Conservation (phyloP, 2,113 vertebrate genomes). For the Podocnemis expansa region DNA sequence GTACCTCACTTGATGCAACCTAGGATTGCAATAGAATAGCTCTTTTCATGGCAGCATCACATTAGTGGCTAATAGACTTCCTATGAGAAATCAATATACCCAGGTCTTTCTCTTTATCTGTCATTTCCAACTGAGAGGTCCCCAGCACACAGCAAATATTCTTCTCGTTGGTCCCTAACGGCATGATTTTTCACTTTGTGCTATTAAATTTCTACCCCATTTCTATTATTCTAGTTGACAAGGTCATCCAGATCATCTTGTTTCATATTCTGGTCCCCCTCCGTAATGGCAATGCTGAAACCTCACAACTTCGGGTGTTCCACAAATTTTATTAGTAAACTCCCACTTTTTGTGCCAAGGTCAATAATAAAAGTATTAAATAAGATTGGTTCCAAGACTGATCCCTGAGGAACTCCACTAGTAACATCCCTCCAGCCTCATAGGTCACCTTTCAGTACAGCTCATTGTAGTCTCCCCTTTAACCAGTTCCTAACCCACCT, state of each 20-base stretch:
- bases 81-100: too few species aligned
- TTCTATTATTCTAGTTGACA: not conserved
- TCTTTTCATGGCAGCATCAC: too few species aligned
- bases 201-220: not conserved
- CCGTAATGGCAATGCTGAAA: not conserved
- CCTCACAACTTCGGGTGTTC: not conserved
- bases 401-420: not conserved
- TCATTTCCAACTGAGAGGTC: not conserved
- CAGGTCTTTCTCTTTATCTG: not conserved
- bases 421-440: not conserved
- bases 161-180: not conserved
- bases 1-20: too few species aligned
- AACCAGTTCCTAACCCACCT: not conserved
- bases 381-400: not conserved
- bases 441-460: not conserved
- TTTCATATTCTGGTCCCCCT: not conserved
- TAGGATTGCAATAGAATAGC: too few species aligned
- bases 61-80: too few species aligned
- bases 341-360: not conserved
- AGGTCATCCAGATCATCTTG: not conserved
- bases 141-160: not conserved
- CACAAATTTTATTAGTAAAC: too few species aligned
- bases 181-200: too few species aligned
- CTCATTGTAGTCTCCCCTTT: not conserved
- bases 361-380: not conserved